Evolutionary conservation across 1,140 invertebrate genomes (phyloP).

Genomic region (Anastrepha ludens): DNA sequence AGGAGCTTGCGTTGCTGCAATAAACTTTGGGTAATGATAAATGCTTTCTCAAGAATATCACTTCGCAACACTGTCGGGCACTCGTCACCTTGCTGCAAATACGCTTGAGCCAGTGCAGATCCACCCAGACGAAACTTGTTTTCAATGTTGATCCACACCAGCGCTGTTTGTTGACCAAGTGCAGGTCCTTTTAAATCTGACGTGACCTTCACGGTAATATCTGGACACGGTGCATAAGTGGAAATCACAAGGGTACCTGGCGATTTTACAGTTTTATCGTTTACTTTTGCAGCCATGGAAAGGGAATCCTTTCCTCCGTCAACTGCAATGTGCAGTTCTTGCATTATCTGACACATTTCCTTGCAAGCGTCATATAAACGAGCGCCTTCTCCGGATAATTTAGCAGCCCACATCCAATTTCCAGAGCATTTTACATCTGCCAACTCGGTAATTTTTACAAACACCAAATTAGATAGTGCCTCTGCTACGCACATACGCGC

Average conservation of each 20-base stretch:
- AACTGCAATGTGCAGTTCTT: slow-evolving; percentile 90
- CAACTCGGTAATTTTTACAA: slow-evolving; percentile 89
- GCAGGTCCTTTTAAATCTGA: slow-evolving; percentile 89
- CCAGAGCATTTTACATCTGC: slow-evolving; percentile 97
- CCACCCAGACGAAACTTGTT: slow-evolving; percentile 87
- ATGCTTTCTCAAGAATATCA: slow-evolving; percentile 81
- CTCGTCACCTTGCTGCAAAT: slow-evolving; percentile 87
- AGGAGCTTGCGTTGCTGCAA: slow-evolving; percentile 84
- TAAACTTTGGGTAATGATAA: slow-evolving; percentile 88
- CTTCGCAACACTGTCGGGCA: slow-evolving; percentile 87
- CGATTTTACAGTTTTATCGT: slow-evolving; percentile 85
- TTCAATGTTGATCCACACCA: slow-evolving; percentile 84
- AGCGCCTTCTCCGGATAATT: slow-evolving; percentile 92
- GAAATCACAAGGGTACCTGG: slow-evolving; percentile 96
- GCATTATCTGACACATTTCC: slow-evolving; percentile 92
- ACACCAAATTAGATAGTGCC: slow-evolving; percentile 95
- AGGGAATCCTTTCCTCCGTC: slow-evolving; percentile 99
- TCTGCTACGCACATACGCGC: slow-evolving; percentile 96
- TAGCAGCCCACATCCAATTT: slow-evolving; percentile 99
- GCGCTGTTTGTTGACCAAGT: slow-evolving; percentile 74
- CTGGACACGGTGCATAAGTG: slow-evolving; percentile 94
- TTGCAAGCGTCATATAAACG: slow-evolving; percentile 89
- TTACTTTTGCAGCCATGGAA: slow-evolving; percentile 95
- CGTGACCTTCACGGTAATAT: slow-evolving; percentile 88
- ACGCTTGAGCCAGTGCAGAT: slow-evolving; percentile 93